Base-by-base conservation (phyloP, 1,140 invertebrate genomes). In the Drosophila teissieri region DNA sequence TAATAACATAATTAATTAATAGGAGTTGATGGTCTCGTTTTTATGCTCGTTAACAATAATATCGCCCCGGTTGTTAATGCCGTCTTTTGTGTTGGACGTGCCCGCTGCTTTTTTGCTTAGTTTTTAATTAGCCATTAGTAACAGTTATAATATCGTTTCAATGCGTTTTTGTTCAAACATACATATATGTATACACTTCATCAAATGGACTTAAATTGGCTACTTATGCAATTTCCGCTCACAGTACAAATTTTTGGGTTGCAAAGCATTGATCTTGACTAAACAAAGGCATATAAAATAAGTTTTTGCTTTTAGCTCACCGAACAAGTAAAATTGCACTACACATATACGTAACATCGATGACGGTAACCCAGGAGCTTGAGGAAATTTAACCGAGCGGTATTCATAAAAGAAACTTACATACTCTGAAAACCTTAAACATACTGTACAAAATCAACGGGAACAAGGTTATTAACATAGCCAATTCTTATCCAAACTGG, bases 1-100 rank as follows among this genome's bases (percentile, higher is more conserved):
- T 88, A 88, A 78, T 89, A 77, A 84, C 69, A 79, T 64, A 84
- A 89, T 84, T 88, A 88, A 84, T 88, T 89, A 73, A 76, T 44
- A 39, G 48, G 40, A 46, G 36, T 52, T 72, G 27, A 37, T 49
- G 19, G 42, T 58, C 22, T 49, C 42, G 40, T 67, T 64, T 37
- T 79, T 80, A 45, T 51, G 17, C 40, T 53, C 61, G 42, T 39
- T 40, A 39, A 36, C 27, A 19, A 31, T 27, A 4, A 14, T 51
- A 14, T 68, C n/a, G 22, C 12, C 52, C 45, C 46, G 22, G 22
- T n/a, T 27, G 36, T 44, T 14, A 12, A 17, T 54, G 6, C 39
- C 10, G 60, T 15, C 24, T 45, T 51, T 46, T 46, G 72, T 34
- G 36, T 58, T 55, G 39, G 49, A 55, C 45, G 12, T 51, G 49